Base-by-base conservation (phyloP, 2,113 vertebrate species). In the Rhynchomys soricoides region DNA sequence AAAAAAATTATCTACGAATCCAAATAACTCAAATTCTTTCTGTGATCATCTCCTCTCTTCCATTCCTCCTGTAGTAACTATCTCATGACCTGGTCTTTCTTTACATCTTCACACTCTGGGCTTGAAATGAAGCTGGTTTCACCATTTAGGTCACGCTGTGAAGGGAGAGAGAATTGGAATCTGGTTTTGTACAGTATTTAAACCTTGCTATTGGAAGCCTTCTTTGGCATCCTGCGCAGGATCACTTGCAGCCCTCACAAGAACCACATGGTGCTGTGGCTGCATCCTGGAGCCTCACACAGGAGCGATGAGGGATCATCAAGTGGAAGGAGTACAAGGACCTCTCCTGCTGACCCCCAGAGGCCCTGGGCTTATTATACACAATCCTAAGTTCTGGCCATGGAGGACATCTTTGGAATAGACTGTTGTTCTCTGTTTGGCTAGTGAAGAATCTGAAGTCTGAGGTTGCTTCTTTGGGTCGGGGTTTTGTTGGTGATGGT, bases 161-260 rank as follows among this genome's bases (percentile, higher is more conserved):
- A 43, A 90, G 73, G 48, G 34, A 82, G 48, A n/a, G 50, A n/a
- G 50, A 89, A 68, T 3, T 75, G 12, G 48, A 73, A 10, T 93
- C 94, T 26, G 0, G 43, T 87, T 95, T 88, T 92, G 34, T 8
- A 74, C 29, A 82, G 86, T 85, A 31, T 87, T 90, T 94, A 87
- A 90, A 59, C 31, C 17, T 43, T 29, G 55, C 21, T 74, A 79
- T 12, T 43, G 55, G 74, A 68, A 79, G 57, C 50, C 71, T 82
- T 50, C 81, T 77, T 83, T 48, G 40, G 79, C 26, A 87, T 81
- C 93, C 50, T 57, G 34, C 50, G 9, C 11, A 75, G 82, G 64
- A 52, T 45, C 70, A 85, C 26, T n/a, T 79, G 50, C 13, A 37
- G 8, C 66, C 16, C 43, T n/a, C 57, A 5, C 7, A 87, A n/a